A percentile compares a stretch with the other conserved stretches of the same genome.
These are phyloP conservation scores for Acrocephalus kingi DNA, from an alignment of 2,113 vertebrate species.

Conservation along the genomic window DNA sequence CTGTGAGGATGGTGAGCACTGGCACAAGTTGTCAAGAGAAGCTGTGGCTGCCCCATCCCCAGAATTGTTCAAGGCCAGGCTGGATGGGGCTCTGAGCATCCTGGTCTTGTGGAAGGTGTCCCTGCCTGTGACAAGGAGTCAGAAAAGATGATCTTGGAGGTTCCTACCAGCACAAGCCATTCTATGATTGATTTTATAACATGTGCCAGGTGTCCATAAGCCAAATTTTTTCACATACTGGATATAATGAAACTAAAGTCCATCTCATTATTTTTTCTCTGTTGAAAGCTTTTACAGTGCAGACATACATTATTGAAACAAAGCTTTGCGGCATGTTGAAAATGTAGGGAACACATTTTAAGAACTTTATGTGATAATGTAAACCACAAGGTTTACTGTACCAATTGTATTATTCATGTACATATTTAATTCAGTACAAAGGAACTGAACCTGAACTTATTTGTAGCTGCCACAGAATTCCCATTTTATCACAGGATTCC, in stretches of 20 bases:
- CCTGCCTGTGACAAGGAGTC: too few species aligned
- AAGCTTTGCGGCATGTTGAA: neutral
- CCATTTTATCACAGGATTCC: slow-evolving; percentile 27
- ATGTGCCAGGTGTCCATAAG: neutral
- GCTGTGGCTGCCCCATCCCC: neutral
- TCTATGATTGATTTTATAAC: neutral
- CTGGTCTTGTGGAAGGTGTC: neutral
- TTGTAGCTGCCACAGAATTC: slow-evolving; percentile 33
- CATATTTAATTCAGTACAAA: slow-evolving; percentile 57
- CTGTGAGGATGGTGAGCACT: neutral
- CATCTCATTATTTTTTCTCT: neutral
- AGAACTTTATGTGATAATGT: neutral
- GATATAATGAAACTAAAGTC: neutral
- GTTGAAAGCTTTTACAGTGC: neutral
- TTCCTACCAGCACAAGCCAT: neutral
- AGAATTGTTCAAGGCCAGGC: neutral
- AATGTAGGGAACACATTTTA: neutral
- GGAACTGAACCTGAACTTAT: slow-evolving; percentile 34
- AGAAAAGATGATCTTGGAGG: neutral
- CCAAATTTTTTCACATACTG: neutral
- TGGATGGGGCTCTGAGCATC: neutral
- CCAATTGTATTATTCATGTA: slow-evolving; percentile 50
- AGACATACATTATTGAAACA: neutral
- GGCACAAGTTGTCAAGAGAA: neutral
- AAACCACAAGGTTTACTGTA: neutral